Percentiles rank a stretch among this genome's conserved stretches.
These are phyloP conservation scores for Calameuta pallipes DNA, from an alignment of 2,888 invertebrate genomes.

Conservation along the genomic window DNA sequence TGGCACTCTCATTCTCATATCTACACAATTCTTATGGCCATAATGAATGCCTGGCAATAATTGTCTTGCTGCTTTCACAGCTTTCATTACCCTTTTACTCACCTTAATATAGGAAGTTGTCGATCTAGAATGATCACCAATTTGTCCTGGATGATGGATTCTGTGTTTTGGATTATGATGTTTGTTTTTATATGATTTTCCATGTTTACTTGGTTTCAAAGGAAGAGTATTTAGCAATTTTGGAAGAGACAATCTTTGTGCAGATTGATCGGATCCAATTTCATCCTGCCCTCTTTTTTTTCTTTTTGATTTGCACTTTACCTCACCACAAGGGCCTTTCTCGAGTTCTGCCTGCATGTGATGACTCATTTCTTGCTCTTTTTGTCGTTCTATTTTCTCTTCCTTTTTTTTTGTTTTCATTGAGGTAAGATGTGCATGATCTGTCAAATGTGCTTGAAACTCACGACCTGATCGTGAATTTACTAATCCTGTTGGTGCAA, in stretches of 20 bases:
- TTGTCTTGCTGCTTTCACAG: constrained; percentile 23
- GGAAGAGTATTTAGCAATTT: neutral
- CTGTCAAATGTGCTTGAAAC: neutral
- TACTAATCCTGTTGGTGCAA: neutral
- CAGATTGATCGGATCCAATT: neutral
- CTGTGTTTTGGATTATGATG: neutral
- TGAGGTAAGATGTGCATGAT: neutral
- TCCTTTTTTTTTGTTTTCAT: constrained; percentile 22
- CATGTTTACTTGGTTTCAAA: neutral
- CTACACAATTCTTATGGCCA: constrained; percentile 47
- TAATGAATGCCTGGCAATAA: constrained; percentile 35
- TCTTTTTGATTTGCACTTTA: constrained; percentile 28
- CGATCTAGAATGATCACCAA: constrained; percentile 17
- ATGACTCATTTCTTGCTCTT: constrained; percentile 10
- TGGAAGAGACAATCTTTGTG: neutral
- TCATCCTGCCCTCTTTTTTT: constrained; percentile 12
- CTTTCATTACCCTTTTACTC: constrained; percentile 32
- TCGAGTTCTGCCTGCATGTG: constrained; percentile 15
- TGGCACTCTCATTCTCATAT: constrained; percentile 42
- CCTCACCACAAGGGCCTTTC: constrained; percentile 30
- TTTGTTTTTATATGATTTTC: constrained; percentile 5
- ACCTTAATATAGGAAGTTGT: constrained; percentile 26
- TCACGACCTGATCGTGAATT: neutral
- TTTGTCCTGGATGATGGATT: constrained; percentile 13
- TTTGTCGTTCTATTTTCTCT: constrained; percentile 25